These are phyloP conservation scores for Danaus plexippus DNA, from an alignment of 1,140 invertebrate species.

Conservation along the genomic window DNA sequence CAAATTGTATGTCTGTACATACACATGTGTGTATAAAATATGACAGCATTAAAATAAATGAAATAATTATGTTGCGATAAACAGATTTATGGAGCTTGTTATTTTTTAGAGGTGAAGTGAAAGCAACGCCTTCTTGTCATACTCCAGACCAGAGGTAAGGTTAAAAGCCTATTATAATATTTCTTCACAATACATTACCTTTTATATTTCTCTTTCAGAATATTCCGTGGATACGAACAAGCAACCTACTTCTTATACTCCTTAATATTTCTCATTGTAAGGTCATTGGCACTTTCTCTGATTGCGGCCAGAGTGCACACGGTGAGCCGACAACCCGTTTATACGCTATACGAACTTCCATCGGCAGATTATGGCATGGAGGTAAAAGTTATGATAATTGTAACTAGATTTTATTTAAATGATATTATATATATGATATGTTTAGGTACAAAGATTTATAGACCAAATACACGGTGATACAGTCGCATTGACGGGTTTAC, in stretches of 20 bases:
- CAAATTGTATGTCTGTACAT: conserved; percentile 71
- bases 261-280: conserved; percentile 71
- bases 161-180: not conserved
- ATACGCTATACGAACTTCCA: conserved; percentile 73
- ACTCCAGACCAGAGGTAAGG: conserved; percentile 17
- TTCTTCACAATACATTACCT: not conserved
- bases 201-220: conserved; percentile 41
- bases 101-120: conserved; percentile 26
- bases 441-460: conserved; percentile 46
- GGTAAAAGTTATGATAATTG: conserved; percentile 42
- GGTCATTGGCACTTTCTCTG: conserved; percentile 71
- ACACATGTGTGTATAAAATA: conserved; percentile 73
- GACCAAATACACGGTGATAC: conserved; percentile 47
- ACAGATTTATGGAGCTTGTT: not conserved
- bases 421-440: conserved; percentile 9
- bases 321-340: conserved; percentile 67
- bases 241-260: conserved; percentile 74
- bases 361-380: conserved; percentile 71
- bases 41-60: not conserved
- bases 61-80: no score
- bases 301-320: conserved; percentile 72
- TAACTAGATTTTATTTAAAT: not conserved
- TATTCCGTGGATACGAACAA: conserved; percentile 65
- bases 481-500: conserved; percentile 42
- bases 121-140: conserved; percentile 17